phyloP scores from a whole-genome alignment of 2,797 vertebrate genomes.

The Heterohyrax brucei region DNA sequence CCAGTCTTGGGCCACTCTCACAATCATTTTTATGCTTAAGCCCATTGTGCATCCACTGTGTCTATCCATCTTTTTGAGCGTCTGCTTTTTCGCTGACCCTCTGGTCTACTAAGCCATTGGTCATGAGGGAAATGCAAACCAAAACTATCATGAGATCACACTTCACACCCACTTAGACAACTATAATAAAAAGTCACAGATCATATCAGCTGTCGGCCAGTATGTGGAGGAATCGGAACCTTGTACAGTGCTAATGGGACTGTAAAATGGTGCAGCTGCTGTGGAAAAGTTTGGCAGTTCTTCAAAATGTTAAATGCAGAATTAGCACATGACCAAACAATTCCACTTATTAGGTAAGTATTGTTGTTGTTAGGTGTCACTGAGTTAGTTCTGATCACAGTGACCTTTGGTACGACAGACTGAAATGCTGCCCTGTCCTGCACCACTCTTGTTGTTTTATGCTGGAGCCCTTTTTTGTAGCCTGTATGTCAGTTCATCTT shows the following conservation, averaged over 20 bases:
- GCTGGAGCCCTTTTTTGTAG: too few relatives aligned
- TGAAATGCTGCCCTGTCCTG: too few relatives aligned
- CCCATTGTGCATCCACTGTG: too few relatives aligned
- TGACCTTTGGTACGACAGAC: too few relatives aligned
- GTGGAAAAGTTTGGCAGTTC: background rate
- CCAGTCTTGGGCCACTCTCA: too few relatives aligned
- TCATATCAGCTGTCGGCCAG: background rate
- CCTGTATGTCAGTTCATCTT: too few relatives aligned
- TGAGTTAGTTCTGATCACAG: too few relatives aligned
- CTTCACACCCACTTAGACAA: background rate
- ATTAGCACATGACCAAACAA: background rate
- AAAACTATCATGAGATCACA: background rate
- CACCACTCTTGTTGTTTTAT: too few relatives aligned
- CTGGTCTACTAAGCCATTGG: background rate
- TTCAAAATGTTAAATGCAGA: slow-evolving; percentile 38
- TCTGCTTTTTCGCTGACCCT: too few relatives aligned
- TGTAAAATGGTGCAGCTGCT: background rate
- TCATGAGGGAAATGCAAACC: background rate
- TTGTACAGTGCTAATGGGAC: background rate
- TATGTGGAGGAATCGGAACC: slow-evolving; percentile 13
- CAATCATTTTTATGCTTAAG: too few relatives aligned
- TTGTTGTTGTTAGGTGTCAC: too few relatives aligned
- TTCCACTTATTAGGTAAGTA: background rate
- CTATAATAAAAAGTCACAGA: slow-evolving; percentile 30
- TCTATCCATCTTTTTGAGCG: too few relatives aligned